A percentile compares a stretch with the other conserved stretches of the same genome.
phyloP scores from a whole-genome alignment of 2,888 invertebrate species.

The Macrophya alboannulata region DNA sequence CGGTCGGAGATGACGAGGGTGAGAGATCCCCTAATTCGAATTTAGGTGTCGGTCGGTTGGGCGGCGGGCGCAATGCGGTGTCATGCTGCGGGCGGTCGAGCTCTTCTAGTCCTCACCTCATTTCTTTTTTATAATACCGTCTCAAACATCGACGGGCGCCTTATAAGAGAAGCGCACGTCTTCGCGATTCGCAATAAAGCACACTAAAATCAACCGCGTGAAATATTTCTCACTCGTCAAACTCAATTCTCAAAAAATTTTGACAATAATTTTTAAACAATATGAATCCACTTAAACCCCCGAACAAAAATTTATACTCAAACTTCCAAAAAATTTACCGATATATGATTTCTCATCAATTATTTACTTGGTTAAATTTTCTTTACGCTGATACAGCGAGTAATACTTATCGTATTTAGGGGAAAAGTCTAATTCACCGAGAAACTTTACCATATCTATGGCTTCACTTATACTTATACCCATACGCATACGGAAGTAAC shows the following conservation, averaged over 20 bases:
- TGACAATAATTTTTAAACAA: too few relatives aligned
- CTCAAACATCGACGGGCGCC: background rate
- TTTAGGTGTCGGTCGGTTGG: constrained; percentile 77
- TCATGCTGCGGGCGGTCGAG: constrained; percentile 71
- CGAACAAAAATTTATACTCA: too few relatives aligned
- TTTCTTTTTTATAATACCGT: background rate
- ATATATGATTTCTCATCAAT: too few relatives aligned
- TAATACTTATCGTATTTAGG: background rate
- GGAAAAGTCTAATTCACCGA: background rate
- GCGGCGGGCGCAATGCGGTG: constrained; percentile 75
- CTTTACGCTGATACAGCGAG: too few relatives aligned
- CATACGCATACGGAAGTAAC: background rate
- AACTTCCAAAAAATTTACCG: too few relatives aligned
- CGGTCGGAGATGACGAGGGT: constrained; percentile 71
- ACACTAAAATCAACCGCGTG: background rate
- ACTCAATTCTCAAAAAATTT: too few relatives aligned
- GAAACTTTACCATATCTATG: background rate
- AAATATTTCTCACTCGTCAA: background rate
- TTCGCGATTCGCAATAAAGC: background rate
- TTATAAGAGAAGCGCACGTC: background rate
- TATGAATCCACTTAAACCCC: too few relatives aligned
- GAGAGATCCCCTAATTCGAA: constrained; percentile 76
- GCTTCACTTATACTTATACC: background rate
- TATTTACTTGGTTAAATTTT: too few relatives aligned
- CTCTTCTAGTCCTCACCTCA: background rate